Evolutionary conservation across 2,888 invertebrate genomes (phyloP), one percentile per base, ranked within the genome.

Genomic region (Scelioninae gen. 1): DNA sequence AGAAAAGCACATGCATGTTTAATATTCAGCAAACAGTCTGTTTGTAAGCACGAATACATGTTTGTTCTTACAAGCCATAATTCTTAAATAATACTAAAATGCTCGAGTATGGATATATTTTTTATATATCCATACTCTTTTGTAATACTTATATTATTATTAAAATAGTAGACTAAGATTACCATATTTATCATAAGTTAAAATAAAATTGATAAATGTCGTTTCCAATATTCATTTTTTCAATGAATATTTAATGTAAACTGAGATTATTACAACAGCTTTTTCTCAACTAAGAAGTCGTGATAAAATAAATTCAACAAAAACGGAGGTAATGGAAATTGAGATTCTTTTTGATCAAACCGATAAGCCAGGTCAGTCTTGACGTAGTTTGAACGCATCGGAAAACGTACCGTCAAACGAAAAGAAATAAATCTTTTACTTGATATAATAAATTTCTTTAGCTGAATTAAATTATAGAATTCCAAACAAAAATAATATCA

Each of bases 321-420:
- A 58, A 58, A 55, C 6, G 16, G 40, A 40, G 58, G 23, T 58
- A 58, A 58, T 58, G 11, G 58, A 58, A 40, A 43, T 58, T 16
- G 58, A 58, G 23, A 40, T 40, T 58, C 58, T 40, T 58, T 58
- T 58, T 58, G 58, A 58, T 58, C 58, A 58, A 40, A 58, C 58
- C 23, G 40, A 40, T 58, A 58, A 58, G 58, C 40, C 23, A 16
- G 40, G 40, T 40, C 13, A 40, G 58, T 58, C 16, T 58, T 40
- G 40, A 23, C 58, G 38, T 56, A 32, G 15, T 56, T 56, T 9
- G 56, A 56, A 56, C 16, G 32, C 38, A 13, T 56, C 43, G 16
- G 43, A 43, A 60, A 60, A 60, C 58, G 56, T 34, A 56, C 16
- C 15, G 38, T 16, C 16, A 16, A 15, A 56, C 56, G 15, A 16